Percentiles rank a stretch among this genome's conserved stretches.
phyloP scores from a whole-genome alignment of 1,140 invertebrate genomes.

The Tetramorium alpestre region DNA sequence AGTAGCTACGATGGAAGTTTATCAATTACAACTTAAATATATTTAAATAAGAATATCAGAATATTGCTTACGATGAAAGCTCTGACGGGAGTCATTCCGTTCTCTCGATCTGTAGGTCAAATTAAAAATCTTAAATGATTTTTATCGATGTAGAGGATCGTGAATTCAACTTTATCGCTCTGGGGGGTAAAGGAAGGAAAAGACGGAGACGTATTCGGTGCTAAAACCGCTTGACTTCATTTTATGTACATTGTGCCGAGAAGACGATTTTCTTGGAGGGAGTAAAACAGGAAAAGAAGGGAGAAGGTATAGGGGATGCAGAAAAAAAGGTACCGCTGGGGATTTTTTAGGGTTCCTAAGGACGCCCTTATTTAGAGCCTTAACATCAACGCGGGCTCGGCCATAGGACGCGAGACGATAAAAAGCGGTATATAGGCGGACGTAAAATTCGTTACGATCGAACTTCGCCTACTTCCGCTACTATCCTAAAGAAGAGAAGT shows the following conservation, averaged over 20 bases:
- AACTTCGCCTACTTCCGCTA: constrained; percentile 67
- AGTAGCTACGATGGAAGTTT: background rate
- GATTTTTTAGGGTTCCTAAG: constrained; percentile 77
- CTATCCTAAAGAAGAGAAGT: constrained; percentile 19
- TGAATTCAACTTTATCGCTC: constrained; percentile 24
- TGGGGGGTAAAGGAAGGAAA: constrained; percentile 2
- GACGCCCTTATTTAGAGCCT: constrained; percentile 81
- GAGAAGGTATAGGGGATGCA: constrained; percentile 4
- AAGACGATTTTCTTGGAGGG: constrained; percentile 37
- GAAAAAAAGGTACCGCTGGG: constrained; percentile 71
- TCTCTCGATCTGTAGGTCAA: background rate
- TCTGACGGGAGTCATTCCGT: background rate
- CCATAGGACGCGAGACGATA: constrained; percentile 80
- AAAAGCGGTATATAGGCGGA: constrained; percentile 78
- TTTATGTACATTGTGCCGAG: constrained; percentile 51
- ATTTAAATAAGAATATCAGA: background rate
- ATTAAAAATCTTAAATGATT: constrained; percentile 34
- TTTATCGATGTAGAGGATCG: background rate
- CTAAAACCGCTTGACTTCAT: constrained; percentile 39
- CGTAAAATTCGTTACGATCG: constrained; percentile 78
- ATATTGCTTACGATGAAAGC: background rate
- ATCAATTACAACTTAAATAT: background rate
- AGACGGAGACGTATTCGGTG: constrained; percentile 58
- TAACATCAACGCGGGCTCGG: constrained; percentile 72
- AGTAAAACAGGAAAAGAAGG: constrained; percentile 34